Conservation (phyloP, 2,888 invertebrate genomes). For the Ectemnius continuus region DNA sequence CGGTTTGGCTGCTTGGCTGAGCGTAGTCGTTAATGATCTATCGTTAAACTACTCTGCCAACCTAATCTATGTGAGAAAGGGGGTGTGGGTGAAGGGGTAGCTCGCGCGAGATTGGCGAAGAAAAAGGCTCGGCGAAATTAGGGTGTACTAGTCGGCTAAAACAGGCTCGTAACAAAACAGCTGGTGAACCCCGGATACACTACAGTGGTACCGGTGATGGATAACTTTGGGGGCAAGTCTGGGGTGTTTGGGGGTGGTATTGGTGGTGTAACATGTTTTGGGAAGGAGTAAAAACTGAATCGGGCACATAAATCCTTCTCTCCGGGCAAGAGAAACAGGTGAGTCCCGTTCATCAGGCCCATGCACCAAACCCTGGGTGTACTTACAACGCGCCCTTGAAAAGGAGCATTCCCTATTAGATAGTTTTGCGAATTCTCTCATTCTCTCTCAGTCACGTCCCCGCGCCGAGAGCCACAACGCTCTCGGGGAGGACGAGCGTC, state of each 20-base stretch:
- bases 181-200: slow-evolving; percentile 24
- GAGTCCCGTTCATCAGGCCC: slow-evolving; percentile 65
- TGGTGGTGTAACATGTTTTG: slow-evolving; percentile 20
- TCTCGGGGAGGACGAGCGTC: slow-evolving; percentile 39
- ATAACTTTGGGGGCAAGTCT: slow-evolving; percentile 9
- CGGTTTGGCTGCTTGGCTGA: slow-evolving; percentile 8
- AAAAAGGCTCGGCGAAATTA: slow-evolving; percentile 22
- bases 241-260: slow-evolving; percentile 14
- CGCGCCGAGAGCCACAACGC: slow-evolving; percentile 21
- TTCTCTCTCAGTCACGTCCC: slow-evolving; percentile 47
- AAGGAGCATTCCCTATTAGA: slow-evolving; percentile 59
- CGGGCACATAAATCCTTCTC: slow-evolving; percentile 51
- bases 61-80: slow-evolving; percentile 62
- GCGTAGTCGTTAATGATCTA: slow-evolving; percentile 57
- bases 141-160: slow-evolving; percentile 18
- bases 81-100: slow-evolving; percentile 56
- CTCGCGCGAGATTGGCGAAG: slow-evolving; percentile 47
- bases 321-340: slow-evolving; percentile 51
- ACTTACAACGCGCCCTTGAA: slow-evolving; percentile 73
- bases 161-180: slow-evolving; percentile 25
- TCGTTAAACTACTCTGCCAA: slow-evolving; percentile 62
- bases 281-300: slow-evolving; percentile 32
- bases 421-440: slow-evolving; percentile 53
- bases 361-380: slow-evolving; percentile 74
- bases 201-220: too few relatives aligned